These are phyloP conservation scores for Trogon melanurus DNA, from an alignment of 2,113 vertebrate genomes.

Conservation along the genomic window DNA sequence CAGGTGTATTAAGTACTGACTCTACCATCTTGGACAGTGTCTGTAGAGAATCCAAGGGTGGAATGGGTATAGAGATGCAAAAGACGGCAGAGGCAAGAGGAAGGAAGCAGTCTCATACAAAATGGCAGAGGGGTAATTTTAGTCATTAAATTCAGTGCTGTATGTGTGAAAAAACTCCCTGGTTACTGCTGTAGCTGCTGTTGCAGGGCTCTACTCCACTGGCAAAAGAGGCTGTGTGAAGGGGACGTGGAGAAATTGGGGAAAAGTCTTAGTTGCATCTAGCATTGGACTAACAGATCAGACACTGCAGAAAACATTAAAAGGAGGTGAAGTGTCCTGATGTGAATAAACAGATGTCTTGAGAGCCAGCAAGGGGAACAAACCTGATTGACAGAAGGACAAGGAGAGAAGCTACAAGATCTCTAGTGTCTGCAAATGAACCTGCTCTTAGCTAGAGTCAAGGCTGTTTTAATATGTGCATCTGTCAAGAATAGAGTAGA, in stretches of 20 bases:
- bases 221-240: neutral
- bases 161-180: neutral
- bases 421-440: neutral
- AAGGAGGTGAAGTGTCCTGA: neutral
- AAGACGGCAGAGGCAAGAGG: neutral
- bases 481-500: neutral
- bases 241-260: neutral
- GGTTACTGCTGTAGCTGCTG: neutral
- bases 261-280: neutral
- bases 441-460: neutral
- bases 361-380: neutral
- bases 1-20: neutral
- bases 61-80: neutral
- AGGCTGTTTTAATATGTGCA: neutral
- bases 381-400: neutral
- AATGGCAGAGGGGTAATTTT: neutral
- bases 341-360: neutral
- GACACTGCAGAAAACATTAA: neutral
- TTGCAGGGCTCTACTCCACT: neutral
- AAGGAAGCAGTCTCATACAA: neutral
- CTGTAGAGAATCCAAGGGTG: neutral
- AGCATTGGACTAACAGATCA: neutral
- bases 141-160: neutral
- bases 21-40: neutral
- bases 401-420: neutral